Base-by-base conservation (phyloP, 2,888 invertebrate genomes). In the Tetragonula carbonaria region DNA sequence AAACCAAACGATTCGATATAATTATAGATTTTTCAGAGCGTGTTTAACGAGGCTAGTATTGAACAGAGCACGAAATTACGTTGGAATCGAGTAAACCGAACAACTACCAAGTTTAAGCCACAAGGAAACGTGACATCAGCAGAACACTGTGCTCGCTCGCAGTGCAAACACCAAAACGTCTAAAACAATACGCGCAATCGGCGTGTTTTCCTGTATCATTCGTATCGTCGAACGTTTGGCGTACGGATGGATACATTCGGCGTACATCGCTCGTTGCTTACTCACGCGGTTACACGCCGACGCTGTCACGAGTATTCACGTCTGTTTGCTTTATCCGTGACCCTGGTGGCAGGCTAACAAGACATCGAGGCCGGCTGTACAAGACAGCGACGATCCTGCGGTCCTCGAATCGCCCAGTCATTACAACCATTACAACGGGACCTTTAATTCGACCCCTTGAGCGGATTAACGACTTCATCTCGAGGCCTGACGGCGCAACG, bases 381-480 rank as follows among this genome's bases (percentile, higher is more conserved):
- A 74, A 76, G 78, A 86, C 86, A 73, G 55, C 78, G 80, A 81
- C 86, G 86, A 88, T 88, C 84, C 88, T 87, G 85, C 83, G 74
- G 87, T 78, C 83, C 79, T 83, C 85, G 88, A 88, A 87, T 88
- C 83, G 87, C 82, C 82, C 82, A 87, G 88, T 88, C 88, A 88
- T 88, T 88, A 87, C 87, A 84, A 85, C 86, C 83, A 83, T 88
- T 88, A 88, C 88, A 88, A 88, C 82, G 86, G 78, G 86, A 86
- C 86, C 87, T 88, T 88, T 82, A 84, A 87, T 87, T 88, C 87
- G 82, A 88, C 88, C 88, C 45, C 79, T 67, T 83, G 73, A 80
- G 81, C 80, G 86, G 86, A 88, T 86, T 88, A 87, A 88, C 88
- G 88, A 84, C 88, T 88, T 84, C 87, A 88, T 88, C 84, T 72